These are phyloP conservation scores for Pediacus dermestoides DNA, from an alignment of 2,888 invertebrate genomes.

Conservation along the genomic window DNA sequence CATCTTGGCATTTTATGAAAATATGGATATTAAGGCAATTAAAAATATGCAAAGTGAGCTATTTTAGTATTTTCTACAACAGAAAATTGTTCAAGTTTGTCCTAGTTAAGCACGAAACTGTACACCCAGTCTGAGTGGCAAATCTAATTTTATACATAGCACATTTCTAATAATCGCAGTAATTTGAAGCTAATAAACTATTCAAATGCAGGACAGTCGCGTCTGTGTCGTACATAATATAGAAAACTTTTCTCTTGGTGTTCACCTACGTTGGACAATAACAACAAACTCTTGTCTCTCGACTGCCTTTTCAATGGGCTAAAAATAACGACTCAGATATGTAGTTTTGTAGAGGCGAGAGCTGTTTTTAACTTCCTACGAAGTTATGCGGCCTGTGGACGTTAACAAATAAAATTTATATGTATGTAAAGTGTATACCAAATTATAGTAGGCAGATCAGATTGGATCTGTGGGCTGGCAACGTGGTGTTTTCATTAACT, in stretches of 20 bases:
- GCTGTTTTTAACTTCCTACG: conserved; percentile 25
- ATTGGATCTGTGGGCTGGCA: conserved; percentile 18
- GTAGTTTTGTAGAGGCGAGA: conserved; percentile 25
- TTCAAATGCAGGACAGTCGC: too few species aligned
- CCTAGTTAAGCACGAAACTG: too few species aligned
- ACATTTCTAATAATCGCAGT: too few species aligned
- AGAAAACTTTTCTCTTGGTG: background rate
- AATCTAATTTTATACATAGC: too few species aligned
- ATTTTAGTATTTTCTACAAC: too few species aligned
- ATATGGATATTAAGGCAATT: too few species aligned
- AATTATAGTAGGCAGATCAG: conserved; percentile 22
- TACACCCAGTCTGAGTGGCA: too few species aligned
- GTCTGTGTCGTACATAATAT: too few species aligned
- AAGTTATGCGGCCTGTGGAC: conserved; percentile 11
- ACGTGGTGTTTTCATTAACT: conserved; percentile 3
- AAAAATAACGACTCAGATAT: conserved; percentile 27
- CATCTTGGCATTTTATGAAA: too few species aligned
- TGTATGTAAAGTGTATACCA: conserved; percentile 18
- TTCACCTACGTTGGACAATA: conserved; percentile 11
- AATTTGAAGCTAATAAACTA: too few species aligned
- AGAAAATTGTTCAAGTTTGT: too few species aligned
- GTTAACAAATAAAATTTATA: conserved; percentile 5
- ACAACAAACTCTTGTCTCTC: conserved; percentile 13
- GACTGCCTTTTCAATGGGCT: conserved; percentile 24
- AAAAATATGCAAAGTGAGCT: too few species aligned